Base-by-base conservation (phyloP, 2,888 invertebrate species). In the Linyphia triangularis region DNA sequence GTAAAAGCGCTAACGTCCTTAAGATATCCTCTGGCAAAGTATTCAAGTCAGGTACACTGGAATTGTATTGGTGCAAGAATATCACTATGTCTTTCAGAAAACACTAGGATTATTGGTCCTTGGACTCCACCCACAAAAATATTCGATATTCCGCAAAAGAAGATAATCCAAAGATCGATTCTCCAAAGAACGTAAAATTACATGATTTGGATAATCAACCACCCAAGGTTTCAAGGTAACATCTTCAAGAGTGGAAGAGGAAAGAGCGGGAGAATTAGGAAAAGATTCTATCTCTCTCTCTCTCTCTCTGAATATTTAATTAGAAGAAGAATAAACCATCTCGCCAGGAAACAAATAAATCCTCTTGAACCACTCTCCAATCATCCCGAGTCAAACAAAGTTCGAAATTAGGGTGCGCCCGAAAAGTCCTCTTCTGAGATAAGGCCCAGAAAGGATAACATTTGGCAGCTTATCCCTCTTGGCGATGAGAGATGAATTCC, bases 351-450 rank as follows among this genome's bases (percentile, higher is more conserved):
- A 82, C 81, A 81, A 82, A 75, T 73, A 86, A 85, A 78, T 79
- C 72, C 72, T 59, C 26, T 30, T 6, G 40, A 88, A 24, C 81
- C 81, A 26, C 67, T 26, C 73, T 75, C 86, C 75, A 88, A 88
- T 88, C 79, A 59, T 82, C 75, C 57, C 67, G 63, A 33, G 73
- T 81, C 63, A 88, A 86, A 86, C 79, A 81, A 88, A 82, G 81
- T 88, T 82, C 81, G 81, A 88, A 81, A 61, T 88, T 75, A 82
- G 81, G 86, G 86, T 88, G 86, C 75, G 86, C 81, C 81, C 73
- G 51, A 81, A 75, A 57, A 81, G 75, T 61, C 86, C 69, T 82
- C 72, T 61, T 24, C 22, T 40, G 51, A 16, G 51, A 86, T 73
- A 79, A 82, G 63, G 24, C 28, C 22, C 75, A 24, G 28, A 40